Conservation (phyloP, 2,888 invertebrate species). For the Gonocerus acuteangulatus region DNA sequence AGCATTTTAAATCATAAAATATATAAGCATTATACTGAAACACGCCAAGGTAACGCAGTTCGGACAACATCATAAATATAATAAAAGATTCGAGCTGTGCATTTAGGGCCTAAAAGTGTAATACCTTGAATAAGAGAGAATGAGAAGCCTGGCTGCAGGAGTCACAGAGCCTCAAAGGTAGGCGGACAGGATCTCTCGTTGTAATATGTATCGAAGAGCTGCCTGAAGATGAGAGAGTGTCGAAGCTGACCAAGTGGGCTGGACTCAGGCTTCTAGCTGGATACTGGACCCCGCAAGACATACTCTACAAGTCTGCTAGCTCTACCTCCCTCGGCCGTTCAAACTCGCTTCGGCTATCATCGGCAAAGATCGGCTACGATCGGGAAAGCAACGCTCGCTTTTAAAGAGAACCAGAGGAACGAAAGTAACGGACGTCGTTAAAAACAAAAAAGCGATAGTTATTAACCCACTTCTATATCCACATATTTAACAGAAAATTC, state of each 20-base stretch:
- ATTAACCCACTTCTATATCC: too few species aligned
- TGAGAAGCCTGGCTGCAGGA: constrained; percentile 5
- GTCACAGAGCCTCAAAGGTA: background rate
- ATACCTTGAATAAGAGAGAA: constrained; percentile 3
- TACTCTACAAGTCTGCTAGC: background rate
- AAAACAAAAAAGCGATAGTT: too few species aligned
- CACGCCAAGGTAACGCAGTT: too few species aligned
- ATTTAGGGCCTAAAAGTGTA: too few species aligned
- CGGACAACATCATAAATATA: too few species aligned
- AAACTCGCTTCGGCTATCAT: background rate
- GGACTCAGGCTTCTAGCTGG: background rate
- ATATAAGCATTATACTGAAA: too few species aligned
- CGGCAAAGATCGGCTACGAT: background rate
- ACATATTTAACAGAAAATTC: too few species aligned
- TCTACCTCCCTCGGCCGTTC: background rate
- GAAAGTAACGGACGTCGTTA: background rate
- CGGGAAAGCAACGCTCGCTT: background rate
- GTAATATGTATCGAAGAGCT: constrained; percentile 4
- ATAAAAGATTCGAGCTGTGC: too few species aligned
- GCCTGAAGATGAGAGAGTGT: background rate
- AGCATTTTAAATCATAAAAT: too few species aligned
- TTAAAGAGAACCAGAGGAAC: background rate
- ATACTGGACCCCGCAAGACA: constrained; percentile 19
- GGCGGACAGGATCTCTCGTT: background rate
- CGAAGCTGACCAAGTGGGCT: constrained; percentile 5